These are phyloP conservation scores for Arrhopalites spinosus DNA, from an alignment of 2,888 invertebrate species.

Conservation along the genomic window DNA sequence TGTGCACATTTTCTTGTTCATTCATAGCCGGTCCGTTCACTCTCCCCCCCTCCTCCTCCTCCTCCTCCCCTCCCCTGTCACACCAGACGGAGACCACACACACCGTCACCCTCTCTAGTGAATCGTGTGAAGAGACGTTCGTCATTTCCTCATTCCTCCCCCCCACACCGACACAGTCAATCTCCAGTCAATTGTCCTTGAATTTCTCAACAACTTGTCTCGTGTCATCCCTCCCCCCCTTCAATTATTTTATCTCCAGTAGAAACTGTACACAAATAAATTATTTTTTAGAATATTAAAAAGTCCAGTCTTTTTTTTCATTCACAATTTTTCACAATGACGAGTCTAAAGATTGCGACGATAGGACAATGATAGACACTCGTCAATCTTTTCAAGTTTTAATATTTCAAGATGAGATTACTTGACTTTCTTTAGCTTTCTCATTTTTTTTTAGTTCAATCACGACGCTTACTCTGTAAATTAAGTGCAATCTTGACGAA, in stretches of 20 bases:
- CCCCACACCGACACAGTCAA: neutral
- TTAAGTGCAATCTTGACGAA: too few species aligned
- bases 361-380: neutral
- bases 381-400: neutral
- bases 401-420: conserved; percentile 7
- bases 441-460: neutral
- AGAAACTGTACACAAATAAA: too few species aligned
- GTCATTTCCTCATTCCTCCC: neutral
- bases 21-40: neutral
- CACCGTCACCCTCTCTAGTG: neutral
- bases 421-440: conserved; percentile 1
- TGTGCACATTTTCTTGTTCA: neutral
- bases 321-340: too few species aligned
- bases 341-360: too few species aligned
- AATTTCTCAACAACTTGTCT: neutral
- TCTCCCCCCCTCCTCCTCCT: too few species aligned
- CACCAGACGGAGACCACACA: neutral
- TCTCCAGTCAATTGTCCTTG: neutral
- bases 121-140: neutral
- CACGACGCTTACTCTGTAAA: neutral
- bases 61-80: neutral
- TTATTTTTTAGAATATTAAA: too few species aligned
- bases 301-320: too few species aligned
- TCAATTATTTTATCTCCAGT: too few species aligned
- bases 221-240: neutral